Evolutionary conservation across 2,888 invertebrate species (phyloP).

Genomic region (Sinelater perroti): DNA sequence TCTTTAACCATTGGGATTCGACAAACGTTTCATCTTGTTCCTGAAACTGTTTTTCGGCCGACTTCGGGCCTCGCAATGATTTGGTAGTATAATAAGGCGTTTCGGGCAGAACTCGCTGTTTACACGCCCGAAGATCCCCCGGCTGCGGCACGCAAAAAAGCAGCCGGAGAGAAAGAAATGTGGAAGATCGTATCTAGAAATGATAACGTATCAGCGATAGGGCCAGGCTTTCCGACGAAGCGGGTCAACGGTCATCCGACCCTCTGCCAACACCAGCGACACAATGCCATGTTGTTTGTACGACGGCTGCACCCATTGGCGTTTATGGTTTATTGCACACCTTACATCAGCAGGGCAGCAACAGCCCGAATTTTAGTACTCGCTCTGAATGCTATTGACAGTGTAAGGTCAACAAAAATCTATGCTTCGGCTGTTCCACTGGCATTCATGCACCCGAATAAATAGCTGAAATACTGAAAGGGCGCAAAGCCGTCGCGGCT

Average conservation of each 20-base stretch:
- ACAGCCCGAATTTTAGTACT: neutral
- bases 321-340: constrained; percentile 17
- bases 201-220: constrained; percentile 40
- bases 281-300: constrained; percentile 18
- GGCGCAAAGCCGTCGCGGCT: no score
- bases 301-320: constrained; percentile 5
- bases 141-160: constrained; percentile 16
- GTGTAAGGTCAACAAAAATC: no score
- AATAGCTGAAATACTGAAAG: no score
- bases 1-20: constrained; percentile 25
- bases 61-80: constrained; percentile 43
- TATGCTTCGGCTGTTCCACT: no score
- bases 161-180: constrained; percentile 25
- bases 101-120: constrained; percentile 46
- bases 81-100: constrained; percentile 50
- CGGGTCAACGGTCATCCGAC: constrained; percentile 34
- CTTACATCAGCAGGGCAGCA: neutral
- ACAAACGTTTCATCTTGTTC: constrained; percentile 30
- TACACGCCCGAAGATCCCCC: constrained; percentile 38
- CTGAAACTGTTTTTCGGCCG: constrained; percentile 23
- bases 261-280: neutral
- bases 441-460: no score
- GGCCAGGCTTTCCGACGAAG: constrained; percentile 28
- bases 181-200: constrained; percentile 23
- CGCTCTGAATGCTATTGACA: no score